Conservation (phyloP, 2,888 invertebrate species). For the Drosophila pegasa region DNA sequence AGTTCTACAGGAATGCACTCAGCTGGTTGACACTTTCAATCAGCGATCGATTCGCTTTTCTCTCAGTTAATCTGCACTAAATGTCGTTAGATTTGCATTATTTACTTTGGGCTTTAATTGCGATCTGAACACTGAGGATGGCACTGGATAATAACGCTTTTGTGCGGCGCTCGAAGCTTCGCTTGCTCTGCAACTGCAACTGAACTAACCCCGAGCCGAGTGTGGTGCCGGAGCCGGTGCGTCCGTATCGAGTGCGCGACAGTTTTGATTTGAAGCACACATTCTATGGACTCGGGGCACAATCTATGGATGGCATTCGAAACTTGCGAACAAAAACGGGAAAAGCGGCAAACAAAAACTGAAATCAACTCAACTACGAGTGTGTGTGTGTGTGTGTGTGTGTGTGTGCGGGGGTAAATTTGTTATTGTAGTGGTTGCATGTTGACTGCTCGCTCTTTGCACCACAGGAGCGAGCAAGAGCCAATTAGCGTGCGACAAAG, state of each 20-base stretch:
- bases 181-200: slow-evolving; percentile 21
- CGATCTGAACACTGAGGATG: slow-evolving; percentile 21
- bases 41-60: background rate
- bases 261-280: slow-evolving; percentile 77
- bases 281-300: slow-evolving; percentile 44
- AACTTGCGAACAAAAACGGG: slow-evolving; percentile 77
- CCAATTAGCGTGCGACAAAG: slow-evolving; percentile 21
- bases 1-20: background rate
- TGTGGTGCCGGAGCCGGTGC: slow-evolving; percentile 64
- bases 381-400: slow-evolving; percentile 29
- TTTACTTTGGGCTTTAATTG: background rate
- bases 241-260: slow-evolving; percentile 80
- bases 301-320: slow-evolving; percentile 66
- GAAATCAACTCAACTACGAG: slow-evolving; percentile 33
- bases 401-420: slow-evolving; percentile 41
- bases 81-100: slow-evolving; percentile 2
- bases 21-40: background rate
- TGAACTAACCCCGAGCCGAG: slow-evolving; percentile 31
- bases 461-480: slow-evolving; percentile 48
- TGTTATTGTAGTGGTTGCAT: slow-evolving; percentile 73
- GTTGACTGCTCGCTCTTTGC: slow-evolving; percentile 37
- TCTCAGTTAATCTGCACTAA: background rate
- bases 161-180: slow-evolving; percentile 21
- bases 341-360: slow-evolving; percentile 74
- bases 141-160: slow-evolving; percentile 41